Evolutionary conservation across 2,113 vertebrate species (phyloP).

Genomic region (Cardinalis cardinalis): DNA sequence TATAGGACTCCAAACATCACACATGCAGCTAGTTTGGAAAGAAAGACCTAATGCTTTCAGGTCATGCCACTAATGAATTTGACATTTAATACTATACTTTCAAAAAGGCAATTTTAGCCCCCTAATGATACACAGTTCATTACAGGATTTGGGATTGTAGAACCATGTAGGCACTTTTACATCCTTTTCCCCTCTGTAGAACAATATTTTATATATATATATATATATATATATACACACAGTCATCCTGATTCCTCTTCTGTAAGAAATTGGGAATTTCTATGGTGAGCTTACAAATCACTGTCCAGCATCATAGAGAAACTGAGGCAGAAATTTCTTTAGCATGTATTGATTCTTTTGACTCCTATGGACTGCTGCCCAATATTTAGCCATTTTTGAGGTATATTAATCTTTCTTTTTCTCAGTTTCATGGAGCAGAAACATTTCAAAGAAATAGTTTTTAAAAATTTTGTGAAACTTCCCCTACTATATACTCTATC

Average conservation of each 20-base stretch:
- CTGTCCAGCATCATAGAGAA: background rate
- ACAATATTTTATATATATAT: background rate
- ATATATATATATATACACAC: background rate
- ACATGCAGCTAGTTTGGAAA: background rate
- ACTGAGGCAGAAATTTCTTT: background rate
- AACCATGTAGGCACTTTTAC: background rate
- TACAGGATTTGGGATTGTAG: background rate
- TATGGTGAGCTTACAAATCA: background rate
- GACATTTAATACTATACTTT: background rate
- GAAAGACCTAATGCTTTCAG: background rate
- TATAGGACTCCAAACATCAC: background rate
- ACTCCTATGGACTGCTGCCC: background rate
- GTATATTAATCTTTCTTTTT: background rate
- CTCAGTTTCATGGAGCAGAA: background rate
- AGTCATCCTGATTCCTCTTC: background rate
- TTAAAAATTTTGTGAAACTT: background rate
- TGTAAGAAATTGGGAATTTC: background rate
- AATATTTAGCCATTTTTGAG: background rate
- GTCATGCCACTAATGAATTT: slow-evolving; percentile 2
- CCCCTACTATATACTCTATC: background rate
- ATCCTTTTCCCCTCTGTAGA: background rate
- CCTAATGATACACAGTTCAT: background rate
- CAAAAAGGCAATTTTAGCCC: background rate
- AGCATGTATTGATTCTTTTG: background rate
- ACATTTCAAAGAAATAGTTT: background rate